A percentile compares a stretch with the other conserved stretches of the same genome.
Conservation (phyloP, 1,140 invertebrate species). For the Dendroctonus ponderosae region DNA sequence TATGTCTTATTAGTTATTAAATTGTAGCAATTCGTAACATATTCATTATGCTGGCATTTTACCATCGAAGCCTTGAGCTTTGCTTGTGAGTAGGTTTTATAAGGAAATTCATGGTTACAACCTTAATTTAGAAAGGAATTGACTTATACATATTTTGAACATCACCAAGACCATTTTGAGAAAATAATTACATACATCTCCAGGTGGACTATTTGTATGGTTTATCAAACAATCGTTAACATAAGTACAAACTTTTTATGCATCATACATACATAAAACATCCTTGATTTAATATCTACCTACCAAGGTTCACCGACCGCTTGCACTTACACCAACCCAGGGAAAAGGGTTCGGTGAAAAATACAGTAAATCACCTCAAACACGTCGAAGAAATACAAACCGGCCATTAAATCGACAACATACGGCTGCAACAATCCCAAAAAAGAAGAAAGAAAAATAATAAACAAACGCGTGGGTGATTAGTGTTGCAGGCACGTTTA, state of each 20-base stretch:
- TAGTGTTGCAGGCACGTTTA: constrained; percentile 23
- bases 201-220: background rate
- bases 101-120: too few species aligned
- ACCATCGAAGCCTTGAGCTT: too few species aligned
- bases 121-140: too few species aligned
- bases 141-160: too few species aligned
- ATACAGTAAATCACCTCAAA: constrained; percentile 20
- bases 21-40: too few species aligned
- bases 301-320: constrained; percentile 1
- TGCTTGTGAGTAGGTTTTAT: too few species aligned
- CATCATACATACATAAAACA: too few species aligned
- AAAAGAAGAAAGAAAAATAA: constrained; percentile 16
- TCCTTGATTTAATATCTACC: background rate
- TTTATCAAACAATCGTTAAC: background rate
- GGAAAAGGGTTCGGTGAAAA: constrained; percentile 7
- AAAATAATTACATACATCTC: too few species aligned
- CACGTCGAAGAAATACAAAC: constrained; percentile 20
- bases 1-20: too few species aligned
- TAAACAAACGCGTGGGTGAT: constrained; percentile 26
- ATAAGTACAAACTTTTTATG: too few species aligned
- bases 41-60: too few species aligned
- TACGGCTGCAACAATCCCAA: constrained; percentile 18
- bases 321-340: background rate
- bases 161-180: too few species aligned
- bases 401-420: constrained; percentile 24